Base-by-base conservation (phyloP, 2,797 vertebrate species). In the Chelon auratus region DNA sequence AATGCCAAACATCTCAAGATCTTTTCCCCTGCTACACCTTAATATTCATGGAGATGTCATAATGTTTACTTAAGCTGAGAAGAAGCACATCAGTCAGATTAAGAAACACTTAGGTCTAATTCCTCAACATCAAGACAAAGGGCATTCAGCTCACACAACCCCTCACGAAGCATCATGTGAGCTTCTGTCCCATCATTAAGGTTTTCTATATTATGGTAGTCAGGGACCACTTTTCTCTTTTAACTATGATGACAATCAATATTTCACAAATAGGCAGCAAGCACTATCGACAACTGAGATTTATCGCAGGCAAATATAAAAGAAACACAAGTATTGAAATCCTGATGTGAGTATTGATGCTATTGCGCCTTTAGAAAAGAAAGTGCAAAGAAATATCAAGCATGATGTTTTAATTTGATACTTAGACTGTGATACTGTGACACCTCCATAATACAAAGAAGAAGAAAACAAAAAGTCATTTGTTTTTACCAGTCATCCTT, bases 191-290 rank as follows among this genome's bases (percentile, higher is more conserved):
- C 39, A 26, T 73, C 9, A 24, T 78, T 80, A 75, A 14, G 33
- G 47, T 67, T 88, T 83, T 75, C 63, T 77, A 59, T 64, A 36
- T 55, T 14, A 56, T 0, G 14, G 71, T 82, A 86, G 89, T 88
- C 85, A 90, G 86, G 90, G 91, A 92, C 77, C 81, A 86, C 78
- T 84, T 80, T 83, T 77, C 62, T 78, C 58, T 89, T 82, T 86
- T 50, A 80, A 93, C 79, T 87, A 90, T 68, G 62, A 93, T 87
- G 93, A 94, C 93, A 95, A 95, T 94, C 93, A 94, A 85, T 92
- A 85, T 77, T 83, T 79, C 64, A 83, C 62, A 37, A 87, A 72
- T 70, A 74, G 79, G 75, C 83, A 87, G 77, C 72, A 76, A 78
- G 72, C 80, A 73, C 77, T 81, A 78, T 39, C 62, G 48, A 80